Evolutionary conservation across 2,113 vertebrate species (phyloP).

Genomic region (Platanista minor): DNA sequence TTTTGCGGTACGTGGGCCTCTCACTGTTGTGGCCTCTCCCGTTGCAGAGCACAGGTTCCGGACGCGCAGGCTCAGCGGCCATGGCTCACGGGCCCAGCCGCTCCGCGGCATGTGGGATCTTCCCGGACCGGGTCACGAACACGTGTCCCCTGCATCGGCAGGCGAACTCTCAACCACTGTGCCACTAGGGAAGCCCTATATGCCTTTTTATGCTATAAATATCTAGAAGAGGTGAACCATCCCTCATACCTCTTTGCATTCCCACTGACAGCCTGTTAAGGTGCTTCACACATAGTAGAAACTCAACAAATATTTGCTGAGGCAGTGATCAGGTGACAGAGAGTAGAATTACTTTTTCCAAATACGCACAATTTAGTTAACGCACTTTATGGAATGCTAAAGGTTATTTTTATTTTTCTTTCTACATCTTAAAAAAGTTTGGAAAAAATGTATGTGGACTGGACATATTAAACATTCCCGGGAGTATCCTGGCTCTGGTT

Average conservation of each 20-base stretch:
- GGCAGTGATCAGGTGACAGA: not conserved
- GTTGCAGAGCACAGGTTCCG: too few species aligned
- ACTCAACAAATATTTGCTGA: not conserved
- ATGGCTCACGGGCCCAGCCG: too few species aligned
- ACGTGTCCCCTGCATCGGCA: too few species aligned
- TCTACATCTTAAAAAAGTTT: not conserved
- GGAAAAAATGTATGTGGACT: not conserved
- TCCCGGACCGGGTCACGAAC: too few species aligned
- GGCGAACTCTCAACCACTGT: too few species aligned
- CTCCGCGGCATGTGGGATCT: too few species aligned
- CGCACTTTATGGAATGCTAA: not conserved
- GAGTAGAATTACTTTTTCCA: not conserved
- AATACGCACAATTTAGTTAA: not conserved
- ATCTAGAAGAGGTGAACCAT: not conserved
- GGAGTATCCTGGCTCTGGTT: not conserved
- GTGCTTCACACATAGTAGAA: not conserved
- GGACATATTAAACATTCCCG: constrained; percentile 32
- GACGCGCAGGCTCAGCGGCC: too few species aligned
- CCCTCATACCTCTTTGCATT: not conserved
- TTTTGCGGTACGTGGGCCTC: too few species aligned
- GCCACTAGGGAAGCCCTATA: too few species aligned
- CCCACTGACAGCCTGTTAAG: not conserved
- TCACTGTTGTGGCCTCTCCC: too few species aligned
- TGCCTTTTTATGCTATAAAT: not conserved
- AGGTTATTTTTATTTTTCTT: constrained; percentile 6